Percentiles rank a stretch among this genome's conserved stretches.
These are phyloP conservation scores for Leptogaster cylindrica DNA, from an alignment of 2,888 invertebrate genomes.

Conservation along the genomic window DNA sequence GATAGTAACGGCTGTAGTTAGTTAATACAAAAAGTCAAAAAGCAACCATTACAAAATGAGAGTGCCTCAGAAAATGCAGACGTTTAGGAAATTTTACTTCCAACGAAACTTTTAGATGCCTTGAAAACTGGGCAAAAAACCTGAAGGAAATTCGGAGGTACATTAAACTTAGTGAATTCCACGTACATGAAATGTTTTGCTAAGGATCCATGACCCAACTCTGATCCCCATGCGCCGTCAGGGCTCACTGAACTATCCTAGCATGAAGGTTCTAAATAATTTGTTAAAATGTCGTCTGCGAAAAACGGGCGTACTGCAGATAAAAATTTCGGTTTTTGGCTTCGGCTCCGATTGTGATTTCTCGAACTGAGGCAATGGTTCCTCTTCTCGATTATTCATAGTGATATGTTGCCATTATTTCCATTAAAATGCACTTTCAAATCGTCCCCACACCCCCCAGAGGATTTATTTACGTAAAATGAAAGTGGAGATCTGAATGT, in stretches of 20 bases:
- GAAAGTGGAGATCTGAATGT: not conserved
- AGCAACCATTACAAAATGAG: too few species aligned
- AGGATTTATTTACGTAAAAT: constrained; percentile 6
- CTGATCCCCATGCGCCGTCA: constrained; percentile 2
- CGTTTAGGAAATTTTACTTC: too few species aligned
- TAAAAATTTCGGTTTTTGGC: constrained; percentile 9
- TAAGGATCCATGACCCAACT: too few species aligned
- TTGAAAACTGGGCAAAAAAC: too few species aligned
- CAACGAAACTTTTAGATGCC: too few species aligned
- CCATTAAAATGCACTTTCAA: constrained; percentile 4
- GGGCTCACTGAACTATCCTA: constrained; percentile 29
- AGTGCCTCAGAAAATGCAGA: too few species aligned
- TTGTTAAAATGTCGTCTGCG: not conserved
- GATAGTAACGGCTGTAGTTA: too few species aligned
- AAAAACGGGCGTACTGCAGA: constrained; percentile 17
- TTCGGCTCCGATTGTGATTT: not conserved
- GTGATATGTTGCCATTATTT: constrained; percentile 8
- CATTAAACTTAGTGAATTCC: too few species aligned
- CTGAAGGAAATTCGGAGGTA: too few species aligned
- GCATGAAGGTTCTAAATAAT: constrained; percentile 24
- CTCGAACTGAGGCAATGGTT: not conserved
- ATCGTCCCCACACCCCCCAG: not conserved
- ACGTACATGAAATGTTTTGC: too few species aligned
- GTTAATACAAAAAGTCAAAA: too few species aligned
- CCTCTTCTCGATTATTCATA: not conserved